Percentiles rank a stretch among this genome's conserved stretches.
phyloP scores from a whole-genome alignment of 2,888 invertebrate species.

The Priocnemis perturbator region DNA sequence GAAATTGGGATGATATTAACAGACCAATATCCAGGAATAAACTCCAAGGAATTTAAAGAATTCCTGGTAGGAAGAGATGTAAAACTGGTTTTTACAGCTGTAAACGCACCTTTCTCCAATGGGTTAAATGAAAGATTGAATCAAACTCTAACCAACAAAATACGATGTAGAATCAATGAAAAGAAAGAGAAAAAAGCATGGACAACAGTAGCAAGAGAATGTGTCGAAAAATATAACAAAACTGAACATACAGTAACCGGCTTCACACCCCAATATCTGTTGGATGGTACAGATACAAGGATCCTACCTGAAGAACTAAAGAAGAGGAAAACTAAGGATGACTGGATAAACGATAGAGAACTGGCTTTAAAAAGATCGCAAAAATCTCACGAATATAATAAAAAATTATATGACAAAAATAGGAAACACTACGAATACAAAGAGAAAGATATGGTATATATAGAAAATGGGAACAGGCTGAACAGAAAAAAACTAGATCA shows the following conservation, averaged over 20 bases:
- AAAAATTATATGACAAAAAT: constrained; percentile 18
- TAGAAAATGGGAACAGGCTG: no score
- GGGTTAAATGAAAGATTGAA: no score
- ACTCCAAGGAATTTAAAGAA: constrained; percentile 6
- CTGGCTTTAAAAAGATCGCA: constrained; percentile 13
- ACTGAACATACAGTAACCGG: constrained; percentile 17
- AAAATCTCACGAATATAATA: constrained; percentile 16
- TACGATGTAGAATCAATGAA: no score
- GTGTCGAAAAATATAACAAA: constrained; percentile 22
- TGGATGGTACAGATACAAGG: no score
- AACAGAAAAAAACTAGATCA: no score
- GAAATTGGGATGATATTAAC: constrained; percentile 3
- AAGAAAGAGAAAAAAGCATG: no score
- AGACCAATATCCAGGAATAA: constrained; percentile 28
- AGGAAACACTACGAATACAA: constrained; percentile 55
- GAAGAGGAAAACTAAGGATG: constrained; percentile 5
- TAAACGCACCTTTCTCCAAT: no score
- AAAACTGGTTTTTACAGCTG: constrained; percentile 18
- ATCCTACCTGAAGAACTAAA: constrained; percentile 12
- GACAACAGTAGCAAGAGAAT: constrained; percentile 23
- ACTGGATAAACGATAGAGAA: constrained; percentile 17
- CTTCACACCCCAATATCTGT: constrained; percentile 14
- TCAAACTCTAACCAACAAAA: no score
- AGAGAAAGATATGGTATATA: constrained; percentile 57
- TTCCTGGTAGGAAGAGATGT: constrained; percentile 9